Base-by-base conservation (phyloP, 2,797 vertebrate species). In the Botia almorhae region DNA sequence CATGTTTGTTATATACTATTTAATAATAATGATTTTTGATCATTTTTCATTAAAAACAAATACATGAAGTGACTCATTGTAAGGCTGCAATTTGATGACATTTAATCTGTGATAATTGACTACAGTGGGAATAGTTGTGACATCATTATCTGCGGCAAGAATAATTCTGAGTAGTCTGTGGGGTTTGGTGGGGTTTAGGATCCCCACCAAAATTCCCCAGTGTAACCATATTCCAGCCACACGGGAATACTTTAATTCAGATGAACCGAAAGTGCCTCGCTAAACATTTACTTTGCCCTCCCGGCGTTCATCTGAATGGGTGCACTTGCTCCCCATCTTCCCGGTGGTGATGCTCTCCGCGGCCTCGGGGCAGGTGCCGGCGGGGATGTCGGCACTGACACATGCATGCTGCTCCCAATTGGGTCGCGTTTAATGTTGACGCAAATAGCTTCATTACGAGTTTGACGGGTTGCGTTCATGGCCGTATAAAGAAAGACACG, bases 361-460 rank as follows among this genome's bases (percentile, higher is more conserved):
- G 60, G 88, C 93, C 93, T 88, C 84, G 74, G 88, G 94, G 93
- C 89, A 72, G 82, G 11, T 90, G 90, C 86, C 92, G 93, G 93
- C 93, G 87, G 86, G 90, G 90, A 93, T 87, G 86, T 89, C 90
- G 92, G 61, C 90, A 89, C 91, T 94, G 91, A 94, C 93, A 94
- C 94, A 94, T 94, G 93, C 94, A 91, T 85, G 81, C 80, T 90
- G 89, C 78, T 91, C 88, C 93, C 90, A 83, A 94, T 91, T 86
- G 93, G 89, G 75, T 88, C 85, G 89, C 83, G 88, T 89, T 72
- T 94, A 92, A 94, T 93, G 91, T 92, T 90, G 82, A 84, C 89
- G 92, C 91, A 94, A 94, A 95, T 92, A 91, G 94, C 89, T 93
- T 94, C 89, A 92, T 95, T 94, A 94, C 87, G 84, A 71, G 79